phyloP scores from a whole-genome alignment of 2,888 invertebrate species.

The Ashinkailepas kermadecensis region DNA sequence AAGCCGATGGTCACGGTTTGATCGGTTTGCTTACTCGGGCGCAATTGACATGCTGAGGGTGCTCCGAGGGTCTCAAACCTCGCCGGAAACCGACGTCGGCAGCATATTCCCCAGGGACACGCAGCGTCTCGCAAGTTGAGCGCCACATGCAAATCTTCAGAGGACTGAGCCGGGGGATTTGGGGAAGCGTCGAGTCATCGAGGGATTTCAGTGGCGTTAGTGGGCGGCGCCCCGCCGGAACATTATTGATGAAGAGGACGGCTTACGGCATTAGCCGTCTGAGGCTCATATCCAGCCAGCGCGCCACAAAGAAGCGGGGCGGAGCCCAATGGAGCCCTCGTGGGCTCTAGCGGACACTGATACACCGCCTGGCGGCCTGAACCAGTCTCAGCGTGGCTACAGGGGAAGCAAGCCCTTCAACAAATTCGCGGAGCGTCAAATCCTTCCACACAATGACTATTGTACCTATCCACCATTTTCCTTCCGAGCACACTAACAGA shows the following conservation, averaged over 20 bases:
- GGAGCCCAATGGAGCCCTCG: not conserved
- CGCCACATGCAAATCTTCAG: not conserved
- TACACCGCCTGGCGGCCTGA: too few species aligned
- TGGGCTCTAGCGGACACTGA: too few species aligned
- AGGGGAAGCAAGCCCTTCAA: too few species aligned
- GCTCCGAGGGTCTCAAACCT: not conserved
- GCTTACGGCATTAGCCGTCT: not conserved
- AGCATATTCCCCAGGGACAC: not conserved
- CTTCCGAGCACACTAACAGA: too few species aligned
- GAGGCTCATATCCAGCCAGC: not conserved
- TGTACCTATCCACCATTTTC: too few species aligned
- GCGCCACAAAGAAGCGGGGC: not conserved
- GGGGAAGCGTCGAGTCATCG: not conserved
- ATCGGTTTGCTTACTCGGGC: not conserved
- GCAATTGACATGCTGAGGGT: not conserved
- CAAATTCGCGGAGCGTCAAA: too few species aligned
- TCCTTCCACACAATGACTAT: too few species aligned
- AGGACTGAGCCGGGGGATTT: not conserved
- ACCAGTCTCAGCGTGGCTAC: too few species aligned
- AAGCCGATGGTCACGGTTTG: not conserved
- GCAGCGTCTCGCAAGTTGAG: not conserved
- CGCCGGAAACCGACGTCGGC: not conserved
- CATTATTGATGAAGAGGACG: slow-evolving; percentile 12
- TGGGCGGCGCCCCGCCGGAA: not conserved
- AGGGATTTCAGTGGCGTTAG: not conserved